A percentile compares a stretch with the other conserved stretches of the same genome.
These are phyloP conservation scores for Latheticus oryzae DNA, from an alignment of 2,888 invertebrate genomes.

Conservation along the genomic window DNA sequence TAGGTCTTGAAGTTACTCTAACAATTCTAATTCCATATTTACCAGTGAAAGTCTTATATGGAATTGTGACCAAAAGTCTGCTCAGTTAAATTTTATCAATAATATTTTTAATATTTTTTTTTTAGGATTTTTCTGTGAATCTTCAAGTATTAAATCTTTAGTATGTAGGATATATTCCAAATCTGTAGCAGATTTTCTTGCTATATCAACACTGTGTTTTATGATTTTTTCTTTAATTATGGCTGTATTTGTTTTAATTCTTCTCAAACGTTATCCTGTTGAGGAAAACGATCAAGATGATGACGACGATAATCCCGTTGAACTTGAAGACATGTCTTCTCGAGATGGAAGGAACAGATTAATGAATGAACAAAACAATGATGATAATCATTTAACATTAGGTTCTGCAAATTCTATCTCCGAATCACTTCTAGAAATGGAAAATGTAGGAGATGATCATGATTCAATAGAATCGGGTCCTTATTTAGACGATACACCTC, in stretches of 20 bases:
- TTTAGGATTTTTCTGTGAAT: conserved; percentile 25
- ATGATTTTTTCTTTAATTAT: conserved; percentile 51
- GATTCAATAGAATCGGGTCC: conserved; percentile 47
- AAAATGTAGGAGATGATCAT: conserved; percentile 54
- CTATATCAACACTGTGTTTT: conserved; percentile 51
- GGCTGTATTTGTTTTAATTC: conserved; percentile 46
- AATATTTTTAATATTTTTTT: conserved; percentile 30
- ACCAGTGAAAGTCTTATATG: conserved; percentile 74
- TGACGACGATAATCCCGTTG: conserved; percentile 16
- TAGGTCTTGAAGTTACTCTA: conserved; percentile 70
- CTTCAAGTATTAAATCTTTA: no score
- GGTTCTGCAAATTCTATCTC: conserved; percentile 27
- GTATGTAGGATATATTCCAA: conserved; percentile 55
- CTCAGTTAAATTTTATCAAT: no score
- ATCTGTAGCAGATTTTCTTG: conserved; percentile 53
- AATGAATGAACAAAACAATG: conserved; percentile 13
- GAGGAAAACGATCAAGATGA: conserved; percentile 19
- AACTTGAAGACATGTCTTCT: conserved; percentile 10
- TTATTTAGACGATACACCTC: conserved; percentile 7
- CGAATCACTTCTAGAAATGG: conserved; percentile 50
- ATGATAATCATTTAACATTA: conserved; percentile 5
- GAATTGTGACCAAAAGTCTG: conserved; percentile 69
- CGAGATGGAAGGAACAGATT: conserved; percentile 24
- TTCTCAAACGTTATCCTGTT: conserved; percentile 49
- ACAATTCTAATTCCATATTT: conserved; percentile 71